Base-by-base conservation (phyloP, 2,888 invertebrate species). In the Leptinotarsa peninsularis region DNA sequence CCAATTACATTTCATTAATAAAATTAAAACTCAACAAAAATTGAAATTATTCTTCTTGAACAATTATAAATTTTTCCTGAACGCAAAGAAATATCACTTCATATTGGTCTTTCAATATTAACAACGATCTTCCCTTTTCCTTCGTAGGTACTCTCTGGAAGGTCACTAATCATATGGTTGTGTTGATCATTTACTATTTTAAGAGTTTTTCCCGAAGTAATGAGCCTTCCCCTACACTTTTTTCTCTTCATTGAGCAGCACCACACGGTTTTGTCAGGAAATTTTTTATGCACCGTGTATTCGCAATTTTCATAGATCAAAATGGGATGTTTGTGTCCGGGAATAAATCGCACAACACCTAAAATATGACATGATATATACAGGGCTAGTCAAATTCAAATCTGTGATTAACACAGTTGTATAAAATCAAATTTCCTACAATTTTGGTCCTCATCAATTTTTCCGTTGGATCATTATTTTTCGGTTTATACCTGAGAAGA, bases 251-350 rank as follows among this genome's bases (percentile, higher is more conserved):
- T 63, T 10, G 75, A 78, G 60, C 83, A 83, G 15, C 79, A 63
- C 83, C 83, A 83, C 13, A 80, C 76, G 4, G 82, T 83, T 72
- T 77, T 75, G 50, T 80, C 76, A 1, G 78, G 77, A 4, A 77
- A 67, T 69, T 81, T 82, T 72, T 78, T 80, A 54, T 79, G 77
- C 27, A 81, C 33, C 4, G 76, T 75, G 68, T 79, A 83, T 52
- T 82, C 80, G 70, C 79, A 75, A 21, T 80, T 76, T 17, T 80
- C 66, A n/a, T 73, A 71, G 23, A 82, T 71, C 78, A 82, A 66
- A 52, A 80, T 79, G 4, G 82, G 82, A 54, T 80, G 73, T 66
- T 81, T 82, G 18, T 73, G 13, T 56, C 69, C 69, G 56, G 23
- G 67, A 13, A 67, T 63, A n/a, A 75, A 75, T 21, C 72, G 67